Evolutionary conservation across 2,113 vertebrate species (phyloP), one percentile per base, ranked within the genome.

Genomic region (Python bivittatus): DNA sequence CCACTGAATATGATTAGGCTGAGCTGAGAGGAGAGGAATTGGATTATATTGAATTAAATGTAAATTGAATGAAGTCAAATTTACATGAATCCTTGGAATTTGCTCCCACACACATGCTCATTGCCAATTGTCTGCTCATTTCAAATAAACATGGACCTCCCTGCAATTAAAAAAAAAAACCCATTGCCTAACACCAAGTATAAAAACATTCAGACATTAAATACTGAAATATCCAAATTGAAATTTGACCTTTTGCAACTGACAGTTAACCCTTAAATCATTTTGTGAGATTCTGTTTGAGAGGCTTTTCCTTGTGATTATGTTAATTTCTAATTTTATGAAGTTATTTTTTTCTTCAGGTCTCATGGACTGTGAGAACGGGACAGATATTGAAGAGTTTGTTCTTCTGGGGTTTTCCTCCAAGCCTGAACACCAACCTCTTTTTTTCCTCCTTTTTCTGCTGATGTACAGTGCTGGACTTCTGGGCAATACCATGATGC

Each of bases 351-450:
- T 57, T 52, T 86, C 38, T 38, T 79, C 29, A 13, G 56, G 33
- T 60, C 89, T n/a, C 91, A 96, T 95, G 95, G 92, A n/a, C 48
- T 96, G 95, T 91, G 48, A 88, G 2, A 96, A 96, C n/a, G 94
- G 94, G 52, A 96, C 95, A 52, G 93, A 93, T 57, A 94, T 90
- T 90, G 92, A 92, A 6, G 68, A 96, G 8, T 96, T 96, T 89
- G 91, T 96, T 33, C 94, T 96, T 29, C 86, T 91, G 17, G 93
- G 94, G 8, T 60, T 96, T 84, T 95, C 93, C 0, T 85, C 38
- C 53, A 6, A 64, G 29, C 10, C 27, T 1, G 25, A 91, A 3
- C 64, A 94, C 7, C 57, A 89, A 4, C 12, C 3, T 20, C 7
- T 94, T 20, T 64, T 96, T 6, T 96, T 96, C 61, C 20, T 95